Evolutionary conservation across 2,797 vertebrate species (phyloP).

Genomic region (Hippoglossus hippoglossus): DNA sequence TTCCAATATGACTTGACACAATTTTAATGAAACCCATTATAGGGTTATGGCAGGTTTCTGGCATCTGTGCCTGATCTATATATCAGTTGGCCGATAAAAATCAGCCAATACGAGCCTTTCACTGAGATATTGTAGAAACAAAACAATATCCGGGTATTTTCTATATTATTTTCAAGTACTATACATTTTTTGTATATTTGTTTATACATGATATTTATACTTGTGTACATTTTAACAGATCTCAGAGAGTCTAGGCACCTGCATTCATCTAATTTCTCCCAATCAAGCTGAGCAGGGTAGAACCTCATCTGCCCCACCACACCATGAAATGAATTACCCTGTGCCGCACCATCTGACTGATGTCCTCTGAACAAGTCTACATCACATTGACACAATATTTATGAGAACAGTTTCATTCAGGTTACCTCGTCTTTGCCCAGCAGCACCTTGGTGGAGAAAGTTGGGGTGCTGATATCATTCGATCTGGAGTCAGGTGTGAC

Average conservation of each 20-base stretch:
- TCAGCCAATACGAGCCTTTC: no score
- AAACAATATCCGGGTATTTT: no score
- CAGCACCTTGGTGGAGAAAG: conserved; percentile 91
- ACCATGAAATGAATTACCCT: conserved; percentile 47
- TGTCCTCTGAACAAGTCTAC: conserved; percentile 34
- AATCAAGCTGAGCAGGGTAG: conserved; percentile 26
- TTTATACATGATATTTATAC: conserved; percentile 28
- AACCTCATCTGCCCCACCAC: conserved; percentile 54
- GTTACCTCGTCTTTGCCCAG: conserved; percentile 97
- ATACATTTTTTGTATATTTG: no score
- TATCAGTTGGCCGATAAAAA: no score
- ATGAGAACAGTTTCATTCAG: conserved; percentile 37
- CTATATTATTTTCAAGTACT: no score
- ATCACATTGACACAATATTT: conserved; percentile 47
- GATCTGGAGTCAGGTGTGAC: conserved; percentile 88
- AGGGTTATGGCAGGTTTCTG: no score
- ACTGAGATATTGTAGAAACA: no score
- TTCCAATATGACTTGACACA: no score
- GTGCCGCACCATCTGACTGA: conserved; percentile 25
- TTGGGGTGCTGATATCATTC: conserved; percentile 85
- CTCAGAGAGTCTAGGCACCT: conserved; percentile 14
- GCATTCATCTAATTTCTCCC: conserved; percentile 43
- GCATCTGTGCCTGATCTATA: no score
- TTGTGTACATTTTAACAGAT: conserved; percentile 47
- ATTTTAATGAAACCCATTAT: no score